phyloP scores from a whole-genome alignment of 2,113 vertebrate species.

The Mesembrinibis cayennensis region DNA sequence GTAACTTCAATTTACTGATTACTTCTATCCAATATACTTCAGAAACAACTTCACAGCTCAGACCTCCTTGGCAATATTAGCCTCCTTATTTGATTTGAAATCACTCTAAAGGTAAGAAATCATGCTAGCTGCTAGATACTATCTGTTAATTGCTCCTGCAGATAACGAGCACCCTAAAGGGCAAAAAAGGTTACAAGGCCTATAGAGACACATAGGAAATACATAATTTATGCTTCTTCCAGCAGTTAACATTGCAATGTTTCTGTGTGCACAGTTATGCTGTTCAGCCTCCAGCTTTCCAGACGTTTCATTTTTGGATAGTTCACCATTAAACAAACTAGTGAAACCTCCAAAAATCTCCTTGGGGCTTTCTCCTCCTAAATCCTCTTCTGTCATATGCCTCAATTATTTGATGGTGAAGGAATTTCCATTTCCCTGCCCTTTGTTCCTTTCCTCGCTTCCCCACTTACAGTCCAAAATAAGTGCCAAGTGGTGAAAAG shows the following conservation, averaged over 20 bases:
- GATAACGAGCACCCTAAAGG: conserved; percentile 41
- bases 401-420: not conserved
- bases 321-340: conserved; percentile 7
- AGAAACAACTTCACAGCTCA: conserved; percentile 39
- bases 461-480: not conserved
- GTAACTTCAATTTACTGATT: conserved; percentile 26
- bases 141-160: conserved; percentile 41
- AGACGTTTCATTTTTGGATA: not conserved
- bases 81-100: conserved; percentile 32
- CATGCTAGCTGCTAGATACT: not conserved
- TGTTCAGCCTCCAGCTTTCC: not conserved
- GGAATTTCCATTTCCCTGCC: not conserved
- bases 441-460: not conserved
- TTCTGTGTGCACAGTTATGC: not conserved
- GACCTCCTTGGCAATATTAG: conserved; percentile 28
- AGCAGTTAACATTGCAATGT: not conserved
- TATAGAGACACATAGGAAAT: conserved; percentile 1
- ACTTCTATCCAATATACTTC: conserved; percentile 30
- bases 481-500: not conserved
- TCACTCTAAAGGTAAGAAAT: conserved; percentile 39
- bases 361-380: not conserved
- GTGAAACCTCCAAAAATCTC: not conserved
- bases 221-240: conserved; percentile 33
- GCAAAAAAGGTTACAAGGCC: conserved; percentile 21
- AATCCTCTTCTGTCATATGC: not conserved